phyloP scores from a whole-genome alignment of 2,888 invertebrate species.

The Leptinotarsa peninsularis region DNA sequence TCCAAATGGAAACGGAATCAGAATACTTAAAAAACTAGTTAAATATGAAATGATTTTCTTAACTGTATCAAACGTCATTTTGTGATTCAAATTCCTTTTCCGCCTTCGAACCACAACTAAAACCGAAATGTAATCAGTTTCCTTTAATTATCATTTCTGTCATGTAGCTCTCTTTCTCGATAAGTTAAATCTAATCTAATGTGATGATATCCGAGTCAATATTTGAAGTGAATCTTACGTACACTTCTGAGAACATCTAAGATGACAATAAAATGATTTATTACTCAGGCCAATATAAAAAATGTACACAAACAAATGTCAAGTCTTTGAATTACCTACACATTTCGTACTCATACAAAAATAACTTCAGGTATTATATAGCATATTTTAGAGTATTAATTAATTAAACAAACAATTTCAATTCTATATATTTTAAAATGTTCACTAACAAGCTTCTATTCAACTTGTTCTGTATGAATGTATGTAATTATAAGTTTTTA shows the following conservation, averaged over 20 bases:
- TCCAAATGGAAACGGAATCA: no score
- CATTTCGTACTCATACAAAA: no score
- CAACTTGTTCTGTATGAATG: no score
- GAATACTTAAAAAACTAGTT: not conserved
- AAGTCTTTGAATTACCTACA: not conserved
- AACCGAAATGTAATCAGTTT: constrained; percentile 6
- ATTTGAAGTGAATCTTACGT: not conserved
- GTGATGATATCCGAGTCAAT: not conserved
- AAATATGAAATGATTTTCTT: not conserved
- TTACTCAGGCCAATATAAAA: not conserved
- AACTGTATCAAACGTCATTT: constrained; percentile 2
- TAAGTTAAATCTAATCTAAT: constrained; percentile 4
- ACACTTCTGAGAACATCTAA: not conserved
- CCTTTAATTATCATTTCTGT: not conserved
- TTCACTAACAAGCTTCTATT: no score
- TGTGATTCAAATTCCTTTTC: not conserved
- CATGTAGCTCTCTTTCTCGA: not conserved
- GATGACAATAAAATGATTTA: constrained; percentile 3
- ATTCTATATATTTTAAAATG: no score
- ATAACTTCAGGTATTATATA: no score
- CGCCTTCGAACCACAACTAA: not conserved
- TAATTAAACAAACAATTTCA: no score
- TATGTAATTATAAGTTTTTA: no score
- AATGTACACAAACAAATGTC: not conserved
- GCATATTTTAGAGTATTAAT: no score